Evolutionary conservation across 2,797 vertebrate genomes (phyloP), one percentile per base, ranked within the genome.

Genomic region (Anolis apletophallus): DNA sequence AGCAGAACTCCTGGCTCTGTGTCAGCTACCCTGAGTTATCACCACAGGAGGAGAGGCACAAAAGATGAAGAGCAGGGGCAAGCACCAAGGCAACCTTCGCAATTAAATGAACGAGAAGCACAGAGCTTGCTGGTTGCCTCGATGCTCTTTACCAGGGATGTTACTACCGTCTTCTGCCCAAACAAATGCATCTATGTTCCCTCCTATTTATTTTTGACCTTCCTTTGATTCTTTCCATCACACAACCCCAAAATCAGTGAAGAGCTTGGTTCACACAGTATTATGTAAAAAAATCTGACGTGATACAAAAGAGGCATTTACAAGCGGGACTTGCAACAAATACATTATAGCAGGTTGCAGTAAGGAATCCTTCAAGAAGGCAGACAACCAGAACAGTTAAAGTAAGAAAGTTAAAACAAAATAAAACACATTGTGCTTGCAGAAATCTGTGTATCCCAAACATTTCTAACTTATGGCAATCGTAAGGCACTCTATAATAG

Each of bases 1-100:
- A 81, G 64, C 52, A 87, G 84, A 87, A 87, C 91, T 90, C 55
- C 74, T 77, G 23, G 46, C 64, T 78, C 74, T 83, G 67, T 83
- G 61, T 83, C 87, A 83, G 82, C 85, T 77, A 73, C 89, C 88
- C 71, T 87, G 77, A 88, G 50, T 81, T 89, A 91, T 80, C 34
- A 89, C 54, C 90, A 87, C 89, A n/a, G 29, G 3, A 52, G 69
- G 32, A 21, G 52, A 46, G 29, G 17, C 80, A 0, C 54, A 32
- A 21, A 19, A 36, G 9, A 32, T 81, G 52, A 75, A 83, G 46
- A 76, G 10, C 13, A 77, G 68, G 26, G 19, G 46, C 40, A 86
- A 78, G 61, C 12, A 81, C 11, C 40, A 75, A 64, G 29, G 6
- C 0, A 74, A 57, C 40, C 67, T 82, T 93, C 84, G 71, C 29